Percentiles rank a stretch among this genome's conserved stretches.
Conservation (phyloP, 2,113 vertebrate genomes). For the Tretioscincus oriximinensis region DNA sequence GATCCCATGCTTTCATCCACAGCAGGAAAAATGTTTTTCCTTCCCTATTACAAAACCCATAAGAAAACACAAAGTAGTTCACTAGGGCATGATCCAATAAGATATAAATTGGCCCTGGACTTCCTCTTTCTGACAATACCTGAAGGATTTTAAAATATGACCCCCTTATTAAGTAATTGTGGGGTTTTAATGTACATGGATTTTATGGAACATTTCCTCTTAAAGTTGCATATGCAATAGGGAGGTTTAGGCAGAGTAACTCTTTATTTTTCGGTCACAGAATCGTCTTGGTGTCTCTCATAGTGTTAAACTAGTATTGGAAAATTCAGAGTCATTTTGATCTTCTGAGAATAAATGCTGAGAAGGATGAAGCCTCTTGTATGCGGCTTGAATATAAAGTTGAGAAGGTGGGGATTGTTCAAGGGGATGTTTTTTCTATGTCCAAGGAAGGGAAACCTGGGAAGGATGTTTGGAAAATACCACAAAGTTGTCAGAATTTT, state of each 20-base stretch:
- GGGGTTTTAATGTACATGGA: not conserved
- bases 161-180: not conserved
- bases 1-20: fast-evolving
- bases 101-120: not conserved
- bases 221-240: not conserved
- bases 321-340: not conserved
- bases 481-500: not conserved
- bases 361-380: not conserved
- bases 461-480: not conserved
- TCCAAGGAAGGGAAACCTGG: not conserved
- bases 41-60: not conserved
- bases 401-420: not conserved
- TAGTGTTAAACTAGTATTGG: not conserved
- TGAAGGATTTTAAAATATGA: not conserved
- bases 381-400: not conserved
- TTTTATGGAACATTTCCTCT: not conserved
- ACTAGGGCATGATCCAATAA: not conserved
- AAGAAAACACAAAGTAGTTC: not conserved
- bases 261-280: too few species aligned
- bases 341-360: not conserved
- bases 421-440: not conserved
- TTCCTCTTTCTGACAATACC: not conserved
- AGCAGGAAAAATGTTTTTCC: slow-evolving; percentile 17
- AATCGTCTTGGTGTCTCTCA: too few species aligned
- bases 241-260: not conserved